A percentile compares a stretch with the other conserved stretches of the same genome.
These are phyloP conservation scores for Dipodomys ordii DNA, from an alignment of 2,113 vertebrate species.

Conservation along the genomic window DNA sequence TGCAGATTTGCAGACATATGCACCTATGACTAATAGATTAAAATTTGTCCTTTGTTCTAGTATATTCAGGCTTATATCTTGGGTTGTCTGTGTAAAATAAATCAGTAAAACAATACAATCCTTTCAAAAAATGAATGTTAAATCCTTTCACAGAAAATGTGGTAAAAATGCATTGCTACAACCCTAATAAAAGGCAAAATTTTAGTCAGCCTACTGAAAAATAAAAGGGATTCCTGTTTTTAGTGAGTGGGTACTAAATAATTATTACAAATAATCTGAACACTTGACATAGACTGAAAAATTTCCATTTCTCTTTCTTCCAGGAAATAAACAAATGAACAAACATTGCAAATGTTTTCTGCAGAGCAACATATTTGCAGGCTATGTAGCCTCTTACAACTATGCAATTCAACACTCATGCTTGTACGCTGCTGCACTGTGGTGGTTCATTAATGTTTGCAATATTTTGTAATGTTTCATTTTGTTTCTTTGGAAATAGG, in stretches of 20 bases:
- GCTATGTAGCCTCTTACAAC: not conserved
- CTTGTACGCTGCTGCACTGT: not conserved
- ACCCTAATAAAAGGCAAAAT: not conserved
- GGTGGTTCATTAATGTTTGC: accelerated
- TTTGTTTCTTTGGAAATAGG: not conserved
- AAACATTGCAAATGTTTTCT: not conserved
- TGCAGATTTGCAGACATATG: not conserved
- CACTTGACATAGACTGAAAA: not conserved
- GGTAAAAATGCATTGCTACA: not conserved
- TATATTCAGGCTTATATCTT: not conserved
- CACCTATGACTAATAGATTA: not conserved
- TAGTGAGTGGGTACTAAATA: not conserved
- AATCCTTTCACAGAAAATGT: not conserved
- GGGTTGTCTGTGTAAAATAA: not conserved
- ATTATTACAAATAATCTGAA: not conserved
- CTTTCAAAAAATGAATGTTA: not conserved
- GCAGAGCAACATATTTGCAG: not conserved
- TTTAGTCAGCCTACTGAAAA: not conserved
- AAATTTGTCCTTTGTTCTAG: not conserved
- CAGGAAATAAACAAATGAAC: not conserved
- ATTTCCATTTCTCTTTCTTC: not conserved
- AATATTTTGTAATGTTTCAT: not conserved
- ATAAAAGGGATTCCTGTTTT: not conserved
- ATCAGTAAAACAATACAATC: not conserved
- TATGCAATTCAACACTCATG: not conserved